phyloP scores from a whole-genome alignment of 2,113 vertebrate genomes.

The Furnarius figulus region DNA sequence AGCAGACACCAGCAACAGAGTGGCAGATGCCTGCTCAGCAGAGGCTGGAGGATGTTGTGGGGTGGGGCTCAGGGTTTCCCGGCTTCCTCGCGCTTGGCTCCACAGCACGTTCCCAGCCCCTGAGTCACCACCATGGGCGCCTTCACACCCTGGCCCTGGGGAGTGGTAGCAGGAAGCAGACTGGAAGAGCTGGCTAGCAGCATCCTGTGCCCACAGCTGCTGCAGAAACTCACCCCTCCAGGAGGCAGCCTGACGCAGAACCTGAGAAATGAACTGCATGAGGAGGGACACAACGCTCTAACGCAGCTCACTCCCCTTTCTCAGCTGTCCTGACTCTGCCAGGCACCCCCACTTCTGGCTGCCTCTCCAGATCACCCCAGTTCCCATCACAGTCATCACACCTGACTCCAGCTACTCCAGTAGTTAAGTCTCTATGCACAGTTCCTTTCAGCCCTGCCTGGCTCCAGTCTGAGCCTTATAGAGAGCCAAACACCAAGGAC shows the following conservation, averaged over 20 bases:
- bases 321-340: background rate
- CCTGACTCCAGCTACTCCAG: background rate
- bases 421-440: background rate
- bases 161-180: conserved; percentile 57
- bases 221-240: conserved; percentile 34
- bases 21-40: background rate
- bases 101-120: conserved; percentile 28
- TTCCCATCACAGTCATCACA: background rate
- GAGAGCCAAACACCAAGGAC: background rate
- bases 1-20: background rate
- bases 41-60: background rate
- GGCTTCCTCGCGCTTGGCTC: background rate
- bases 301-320: background rate
- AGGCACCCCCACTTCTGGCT: background rate
- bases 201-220: conserved; percentile 57
- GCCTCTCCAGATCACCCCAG: background rate
- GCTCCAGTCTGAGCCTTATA: background rate
- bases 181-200: conserved; percentile 47
- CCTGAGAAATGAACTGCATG: background rate
- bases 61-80: background rate
- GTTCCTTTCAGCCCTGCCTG: background rate
- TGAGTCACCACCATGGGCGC: conserved; percentile 9
- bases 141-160: background rate
- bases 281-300: background rate
- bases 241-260: background rate